Percentiles rank a stretch among this genome's conserved stretches.
phyloP scores from a whole-genome alignment of 2,113 vertebrate species.

The Caranx ignobilis region DNA sequence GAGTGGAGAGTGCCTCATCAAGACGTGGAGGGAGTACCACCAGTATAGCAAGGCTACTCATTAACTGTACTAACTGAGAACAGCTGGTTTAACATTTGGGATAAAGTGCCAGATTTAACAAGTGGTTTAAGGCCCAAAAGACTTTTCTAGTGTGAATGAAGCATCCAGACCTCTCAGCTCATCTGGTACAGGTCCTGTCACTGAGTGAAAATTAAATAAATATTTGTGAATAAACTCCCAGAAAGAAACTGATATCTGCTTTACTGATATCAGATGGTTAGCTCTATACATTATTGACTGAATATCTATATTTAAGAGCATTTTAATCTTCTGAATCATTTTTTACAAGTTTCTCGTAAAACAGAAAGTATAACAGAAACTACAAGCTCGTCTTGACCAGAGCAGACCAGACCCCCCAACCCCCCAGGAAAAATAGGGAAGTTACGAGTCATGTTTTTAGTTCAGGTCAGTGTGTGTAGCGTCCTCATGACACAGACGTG shows the following conservation, averaged over 20 bases:
- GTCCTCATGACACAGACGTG: neutral
- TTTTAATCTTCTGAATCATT: too few species aligned
- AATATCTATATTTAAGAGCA: too few species aligned
- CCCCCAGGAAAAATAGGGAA: neutral
- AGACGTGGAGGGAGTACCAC: neutral
- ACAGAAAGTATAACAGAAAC: too few species aligned
- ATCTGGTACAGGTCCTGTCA: neutral
- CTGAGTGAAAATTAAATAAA: neutral
- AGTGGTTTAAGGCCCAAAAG: neutral
- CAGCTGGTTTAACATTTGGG: neutral
- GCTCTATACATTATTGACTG: too few species aligned
- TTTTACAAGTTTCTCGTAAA: too few species aligned
- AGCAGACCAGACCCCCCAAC: too few species aligned
- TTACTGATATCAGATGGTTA: too few species aligned
- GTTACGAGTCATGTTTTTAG: neutral
- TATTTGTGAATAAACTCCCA: too few species aligned
- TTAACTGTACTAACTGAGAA: neutral
- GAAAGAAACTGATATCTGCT: neutral
- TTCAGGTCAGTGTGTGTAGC: too few species aligned
- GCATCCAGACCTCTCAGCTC: neutral
- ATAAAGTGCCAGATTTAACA: neutral
- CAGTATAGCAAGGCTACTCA: neutral
- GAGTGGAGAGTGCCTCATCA: neutral
- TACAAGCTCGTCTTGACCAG: too few species aligned
- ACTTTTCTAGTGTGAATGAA: neutral